Base-by-base conservation (phyloP, 2,113 vertebrate species). In the Ictalurus punctatus region DNA sequence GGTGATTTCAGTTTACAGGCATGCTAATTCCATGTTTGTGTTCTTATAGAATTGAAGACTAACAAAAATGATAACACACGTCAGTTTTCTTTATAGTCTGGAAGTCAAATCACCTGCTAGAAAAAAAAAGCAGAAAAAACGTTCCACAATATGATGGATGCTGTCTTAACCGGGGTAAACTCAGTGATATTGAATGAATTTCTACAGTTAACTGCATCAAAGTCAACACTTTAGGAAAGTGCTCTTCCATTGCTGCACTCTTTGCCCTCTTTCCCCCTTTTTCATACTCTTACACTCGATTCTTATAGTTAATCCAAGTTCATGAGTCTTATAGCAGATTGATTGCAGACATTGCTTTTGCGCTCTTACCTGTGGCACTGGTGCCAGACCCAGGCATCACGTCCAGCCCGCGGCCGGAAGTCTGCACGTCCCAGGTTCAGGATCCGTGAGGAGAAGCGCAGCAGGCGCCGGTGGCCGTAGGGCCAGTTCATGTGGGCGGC, bases 361-460 rank as follows among this genome's bases (percentile, higher is more conserved):
- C 48, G 23, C 37, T 56, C 93, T 90, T 89, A 99, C 98, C 96
- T 97, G 96, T 99, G 98, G 91, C 98, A 99, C 93, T 99, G 97
- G 92, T 99, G 98, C 98, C 98, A 99, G 84, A 95, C 95, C 98
- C 98, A 99, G 90, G 97, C 95, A 0, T 99, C 97, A 7, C 97
- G 96, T 0, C 96, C 93, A 37, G 96, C 96, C 69, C 94, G 94
- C 0, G 98, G 98, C 21, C 96, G 94, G 93, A 99, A 99, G 92
- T 99, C 98, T 0, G 98, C 97, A 0, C 96, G 95, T 56, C 98
- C 98, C 81, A 98, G 34, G 93, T 99, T 99, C 95, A 97, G 96
- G 93, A 99, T 99, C 86, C 97, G 97, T 0, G 98, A 98, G 94
- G 98, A 98, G 95, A 99, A 99, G 86, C 98, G 98, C n/a, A 99